phyloP scores from a whole-genome alignment of 2,888 invertebrate species.

The Zaprionus bogoriensis region DNA sequence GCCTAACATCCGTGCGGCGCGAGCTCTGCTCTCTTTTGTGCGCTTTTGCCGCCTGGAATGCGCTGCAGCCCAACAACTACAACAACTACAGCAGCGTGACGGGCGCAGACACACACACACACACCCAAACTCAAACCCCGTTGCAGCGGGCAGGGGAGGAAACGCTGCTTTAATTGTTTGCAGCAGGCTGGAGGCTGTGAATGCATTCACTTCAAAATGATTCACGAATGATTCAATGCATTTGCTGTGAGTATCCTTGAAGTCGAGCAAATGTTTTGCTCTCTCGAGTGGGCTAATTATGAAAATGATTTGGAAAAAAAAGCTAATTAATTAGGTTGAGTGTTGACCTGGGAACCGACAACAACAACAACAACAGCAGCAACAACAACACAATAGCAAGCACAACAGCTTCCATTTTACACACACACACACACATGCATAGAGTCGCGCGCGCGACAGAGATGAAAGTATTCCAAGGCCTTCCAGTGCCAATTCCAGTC shows the following conservation, averaged over 20 bases:
- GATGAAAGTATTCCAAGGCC: conserved; percentile 49
- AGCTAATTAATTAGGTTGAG: conserved; percentile 39
- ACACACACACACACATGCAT: conserved; percentile 6
- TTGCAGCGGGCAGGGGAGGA: conserved; percentile 67
- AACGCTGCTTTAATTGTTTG: conserved; percentile 63
- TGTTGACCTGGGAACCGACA: conserved; percentile 14
- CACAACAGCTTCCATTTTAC: conserved; percentile 37
- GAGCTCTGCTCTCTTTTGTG: conserved; percentile 60
- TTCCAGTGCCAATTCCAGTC: conserved; percentile 71
- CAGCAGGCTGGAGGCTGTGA: conserved; percentile 43
- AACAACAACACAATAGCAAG: conserved; percentile 15
- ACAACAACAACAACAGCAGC: conserved; percentile 23
- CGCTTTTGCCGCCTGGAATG: conserved; percentile 78
- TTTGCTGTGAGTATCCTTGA: conserved; percentile 61
- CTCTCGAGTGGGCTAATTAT: conserved; percentile 70
- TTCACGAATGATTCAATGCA: conserved; percentile 57
- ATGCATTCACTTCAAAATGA: conserved; percentile 47
- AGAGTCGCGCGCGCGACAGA: not conserved
- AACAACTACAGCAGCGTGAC: conserved; percentile 33
- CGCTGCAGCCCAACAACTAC: conserved; percentile 49
- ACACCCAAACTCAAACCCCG: not conserved
- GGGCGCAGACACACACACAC: conserved; percentile 7
- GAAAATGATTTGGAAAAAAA: conserved; percentile 39
- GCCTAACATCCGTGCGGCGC: conserved; percentile 39
- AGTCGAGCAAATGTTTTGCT: not conserved